Conservation (phyloP, 2,797 vertebrate genomes). For the Phrynocephalus guinanensis region DNA sequence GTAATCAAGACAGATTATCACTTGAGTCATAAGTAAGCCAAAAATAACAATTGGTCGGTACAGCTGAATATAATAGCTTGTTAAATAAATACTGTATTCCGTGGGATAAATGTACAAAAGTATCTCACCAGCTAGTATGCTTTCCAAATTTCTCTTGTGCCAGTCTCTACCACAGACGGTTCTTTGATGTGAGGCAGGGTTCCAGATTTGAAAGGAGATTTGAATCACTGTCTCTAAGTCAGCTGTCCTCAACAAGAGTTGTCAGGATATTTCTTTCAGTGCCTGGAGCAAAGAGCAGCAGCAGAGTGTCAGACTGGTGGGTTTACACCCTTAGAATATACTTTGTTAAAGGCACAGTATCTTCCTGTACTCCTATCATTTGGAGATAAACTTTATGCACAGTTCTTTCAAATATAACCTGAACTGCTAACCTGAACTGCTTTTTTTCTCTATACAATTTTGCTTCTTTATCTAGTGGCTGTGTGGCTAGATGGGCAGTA, state of each 20-base stretch:
- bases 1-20: background rate
- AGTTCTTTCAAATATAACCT: fast-evolving
- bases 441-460: background rate
- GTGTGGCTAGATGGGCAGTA: too few relatives aligned
- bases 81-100: background rate
- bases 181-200: slow-evolving; percentile 29
- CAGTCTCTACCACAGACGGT: background rate
- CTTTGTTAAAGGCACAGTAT: background rate
- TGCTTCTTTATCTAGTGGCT: background rate
- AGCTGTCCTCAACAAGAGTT: slow-evolving; percentile 24
- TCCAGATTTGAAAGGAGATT: slow-evolving; percentile 7
- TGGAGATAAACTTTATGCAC: background rate
- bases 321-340: background rate
- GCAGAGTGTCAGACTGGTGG: slow-evolving; percentile 40
- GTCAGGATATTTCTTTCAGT: slow-evolving; percentile 36
- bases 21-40: background rate
- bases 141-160: background rate
- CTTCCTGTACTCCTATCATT: background rate
- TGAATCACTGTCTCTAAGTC: background rate
- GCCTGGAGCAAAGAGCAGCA: slow-evolving; percentile 53
- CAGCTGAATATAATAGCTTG: background rate
- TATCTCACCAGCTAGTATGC: background rate
- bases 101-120: background rate
- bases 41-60: background rate
- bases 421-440: background rate